Evolutionary conservation across 2,113 vertebrate species (phyloP), one percentile per base, ranked within the genome.

Genomic region (Edolisoma coerulescens): DNA sequence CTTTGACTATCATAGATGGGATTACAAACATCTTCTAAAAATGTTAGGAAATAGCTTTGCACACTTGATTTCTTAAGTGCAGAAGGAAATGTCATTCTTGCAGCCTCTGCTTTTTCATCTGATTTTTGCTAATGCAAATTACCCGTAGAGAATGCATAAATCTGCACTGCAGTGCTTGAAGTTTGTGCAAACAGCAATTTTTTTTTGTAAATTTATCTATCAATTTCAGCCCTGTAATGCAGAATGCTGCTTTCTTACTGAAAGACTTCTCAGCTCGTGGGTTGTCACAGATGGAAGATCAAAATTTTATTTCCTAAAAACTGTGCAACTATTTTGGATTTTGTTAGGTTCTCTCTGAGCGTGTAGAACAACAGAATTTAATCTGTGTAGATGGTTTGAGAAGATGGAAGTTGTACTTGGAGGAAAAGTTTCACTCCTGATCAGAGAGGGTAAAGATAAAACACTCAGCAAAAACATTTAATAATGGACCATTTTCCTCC

Each of bases 71-170:
- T 91, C 41, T 69, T 61, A 83, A 91, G 54, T 65, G 70, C 75
- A 93, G 70, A 61, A 79, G 50, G 50, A 93, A 93, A 73, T 35
- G 35, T 83, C 57, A 57, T 57, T 77, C 54, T 90, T 93, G 67
- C 78, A 93, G 74, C 45, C 61, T 94, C 8, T 87, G 41, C 84
- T 89, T 96, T 91, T 93, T 79, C 67, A 93, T 90, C 70, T 95
- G 87, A 89, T 96, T 91, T 85, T 80, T 76, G 87, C 84, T 94
- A 73, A 95, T 91, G 70, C 65, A 95, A 63, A 93, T 91, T 91
- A 50, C 81, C 41, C 54, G 65, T 64, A 76, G 44, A 44, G 65
- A 87, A 93, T 91, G 82, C 45, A 83, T 57, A 80, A 94, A 94
- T 83, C 84, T 85, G 24, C 67, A 83, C 63, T 95, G 89, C 91